A percentile compares a stretch with the other conserved stretches of the same genome.
These are phyloP conservation scores for Ectemnius lituratus DNA, from an alignment of 2,888 invertebrate species.

Conservation along the genomic window DNA sequence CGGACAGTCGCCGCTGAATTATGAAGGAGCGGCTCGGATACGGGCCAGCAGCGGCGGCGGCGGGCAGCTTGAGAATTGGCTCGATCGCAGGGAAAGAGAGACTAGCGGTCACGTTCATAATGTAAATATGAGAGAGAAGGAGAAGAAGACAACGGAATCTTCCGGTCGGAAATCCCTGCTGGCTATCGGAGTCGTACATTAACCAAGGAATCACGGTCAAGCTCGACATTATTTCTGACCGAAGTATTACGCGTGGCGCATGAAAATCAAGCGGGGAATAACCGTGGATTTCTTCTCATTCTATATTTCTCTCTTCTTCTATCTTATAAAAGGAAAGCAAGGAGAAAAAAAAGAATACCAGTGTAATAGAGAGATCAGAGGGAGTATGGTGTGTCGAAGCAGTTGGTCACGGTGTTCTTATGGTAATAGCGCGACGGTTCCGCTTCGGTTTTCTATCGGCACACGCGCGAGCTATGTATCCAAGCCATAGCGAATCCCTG, in stretches of 20 bases:
- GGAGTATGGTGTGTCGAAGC: slow-evolving; percentile 66
- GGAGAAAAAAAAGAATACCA: slow-evolving; percentile 34
- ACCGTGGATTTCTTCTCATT: not conserved
- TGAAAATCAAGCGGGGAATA: not conserved
- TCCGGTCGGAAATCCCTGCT: not conserved
- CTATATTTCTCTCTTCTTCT: no score
- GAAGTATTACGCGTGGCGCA: slow-evolving; percentile 1
- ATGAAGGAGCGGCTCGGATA: no score
- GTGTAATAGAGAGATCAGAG: slow-evolving; percentile 70
- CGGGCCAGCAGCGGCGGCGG: no score
- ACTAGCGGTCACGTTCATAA: not conserved
- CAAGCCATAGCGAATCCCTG: slow-evolving; percentile 73
- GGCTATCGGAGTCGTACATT: slow-evolving; percentile 1
- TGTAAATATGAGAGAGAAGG: not conserved
- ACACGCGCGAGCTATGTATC: slow-evolving; percentile 36
- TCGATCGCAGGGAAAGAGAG: not conserved
- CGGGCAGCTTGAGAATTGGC: not conserved
- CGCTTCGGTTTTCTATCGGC: slow-evolving; percentile 68
- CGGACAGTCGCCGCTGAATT: no score
- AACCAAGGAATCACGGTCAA: slow-evolving; percentile 2
- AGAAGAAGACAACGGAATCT: not conserved
- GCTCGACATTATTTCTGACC: slow-evolving; percentile 1
- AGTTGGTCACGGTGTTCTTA: slow-evolving; percentile 74
- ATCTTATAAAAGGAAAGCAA: not conserved
- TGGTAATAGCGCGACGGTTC: slow-evolving; percentile 70